A percentile compares a stretch with the other conserved stretches of the same genome.
phyloP scores from a whole-genome alignment of 1,140 invertebrate genomes.

The Anagrus nilaparvatae region DNA sequence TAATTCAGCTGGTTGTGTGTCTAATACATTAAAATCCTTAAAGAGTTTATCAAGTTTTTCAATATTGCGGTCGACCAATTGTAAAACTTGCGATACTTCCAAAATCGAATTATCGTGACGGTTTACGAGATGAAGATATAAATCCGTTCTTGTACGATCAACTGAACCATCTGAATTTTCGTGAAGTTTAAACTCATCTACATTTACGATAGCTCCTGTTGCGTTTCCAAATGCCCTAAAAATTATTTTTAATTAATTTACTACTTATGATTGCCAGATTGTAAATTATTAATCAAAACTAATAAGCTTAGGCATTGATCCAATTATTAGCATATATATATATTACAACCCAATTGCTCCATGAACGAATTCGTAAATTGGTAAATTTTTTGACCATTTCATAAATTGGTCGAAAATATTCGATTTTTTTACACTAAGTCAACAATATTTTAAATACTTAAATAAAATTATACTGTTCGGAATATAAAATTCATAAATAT shows the following conservation, averaged over 20 bases:
- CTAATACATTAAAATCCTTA: conserved; percentile 85
- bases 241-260: neutral
- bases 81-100: conserved; percentile 73
- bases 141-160: conserved; percentile 87
- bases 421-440: too few relatives aligned
- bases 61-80: conserved; percentile 83
- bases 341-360: too few relatives aligned
- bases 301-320: too few relatives aligned
- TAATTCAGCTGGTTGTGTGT: conserved; percentile 72
- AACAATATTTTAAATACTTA: too few relatives aligned
- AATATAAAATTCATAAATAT: neutral
- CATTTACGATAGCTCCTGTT: conserved; percentile 83
- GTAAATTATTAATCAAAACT: too few relatives aligned
- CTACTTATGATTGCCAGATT: too few relatives aligned
- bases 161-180: conserved; percentile 85
- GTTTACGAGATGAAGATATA: conserved; percentile 88
- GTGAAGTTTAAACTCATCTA: conserved; percentile 87
- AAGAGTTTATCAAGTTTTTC: conserved; percentile 79
- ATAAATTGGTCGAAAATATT: too few relatives aligned
- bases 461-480: conserved; percentile 13
- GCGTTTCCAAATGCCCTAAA: conserved; percentile 67
- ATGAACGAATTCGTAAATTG: too few relatives aligned
- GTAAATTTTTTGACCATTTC: too few relatives aligned
- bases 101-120: conserved; percentile 81
- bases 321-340: too few relatives aligned